Evolutionary conservation across 1,140 invertebrate species (phyloP).

Genomic region (Hycleus cichorii): DNA sequence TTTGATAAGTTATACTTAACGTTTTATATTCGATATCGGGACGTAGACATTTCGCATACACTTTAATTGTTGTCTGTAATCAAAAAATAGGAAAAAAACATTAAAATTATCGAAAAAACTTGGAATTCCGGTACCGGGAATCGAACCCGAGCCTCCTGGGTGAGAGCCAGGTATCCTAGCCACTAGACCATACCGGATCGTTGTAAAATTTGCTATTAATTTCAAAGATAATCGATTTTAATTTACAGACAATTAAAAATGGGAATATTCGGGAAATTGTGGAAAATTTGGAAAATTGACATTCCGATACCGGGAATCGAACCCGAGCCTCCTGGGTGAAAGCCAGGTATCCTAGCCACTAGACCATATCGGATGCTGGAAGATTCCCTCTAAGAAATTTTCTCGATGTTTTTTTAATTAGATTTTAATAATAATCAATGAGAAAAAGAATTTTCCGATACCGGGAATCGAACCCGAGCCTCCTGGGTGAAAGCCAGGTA

Average conservation of each 20-base stretch:
- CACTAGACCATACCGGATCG: slow-evolving; percentile 34
- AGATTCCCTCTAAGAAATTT: too few relatives aligned
- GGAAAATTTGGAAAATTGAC: neutral
- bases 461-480: slow-evolving; percentile 37
- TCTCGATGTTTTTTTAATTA: too few relatives aligned
- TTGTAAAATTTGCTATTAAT: neutral
- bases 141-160: slow-evolving; percentile 37
- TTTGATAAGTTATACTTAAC: slow-evolving; percentile 74
- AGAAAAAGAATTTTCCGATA: slow-evolving; percentile 24
- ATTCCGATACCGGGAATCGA: slow-evolving; percentile 36
- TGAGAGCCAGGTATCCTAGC: slow-evolving; percentile 36
- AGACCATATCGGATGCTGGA: slow-evolving; percentile 33
- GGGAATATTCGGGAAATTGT: too few relatives aligned
- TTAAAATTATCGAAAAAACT: neutral
- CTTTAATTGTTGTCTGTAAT: slow-evolving; percentile 82
- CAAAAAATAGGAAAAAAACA: slow-evolving; percentile 28
- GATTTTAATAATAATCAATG: neutral
- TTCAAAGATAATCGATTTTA: too few relatives aligned
- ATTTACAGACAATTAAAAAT: too few relatives aligned
- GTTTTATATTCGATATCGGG: slow-evolving; percentile 93
- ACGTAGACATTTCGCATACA: slow-evolving; percentile 79
- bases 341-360: slow-evolving; percentile 38
- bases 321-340: slow-evolving; percentile 37
- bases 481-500: slow-evolving; percentile 37
- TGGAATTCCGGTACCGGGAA: slow-evolving; percentile 32